Percentiles rank a stretch among this genome's conserved stretches.
These are phyloP conservation scores for Chrysotoxum bicinctum DNA, from an alignment of 2,888 invertebrate genomes.

Conservation along the genomic window DNA sequence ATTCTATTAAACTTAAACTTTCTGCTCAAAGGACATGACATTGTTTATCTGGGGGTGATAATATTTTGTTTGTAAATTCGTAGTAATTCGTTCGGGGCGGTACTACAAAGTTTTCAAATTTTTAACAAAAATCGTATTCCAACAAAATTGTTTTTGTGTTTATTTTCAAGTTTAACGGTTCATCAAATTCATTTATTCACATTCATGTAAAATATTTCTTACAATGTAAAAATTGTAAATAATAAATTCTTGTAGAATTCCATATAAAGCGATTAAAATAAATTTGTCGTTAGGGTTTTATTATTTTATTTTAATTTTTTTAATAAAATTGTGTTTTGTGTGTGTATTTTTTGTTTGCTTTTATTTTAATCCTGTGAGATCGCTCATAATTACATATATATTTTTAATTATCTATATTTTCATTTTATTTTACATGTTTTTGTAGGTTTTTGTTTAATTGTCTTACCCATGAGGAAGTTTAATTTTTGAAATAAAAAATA, in stretches of 20 bases:
- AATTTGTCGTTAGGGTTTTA: constrained; percentile 71
- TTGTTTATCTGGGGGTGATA: constrained; percentile 4
- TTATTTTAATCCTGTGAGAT: constrained; percentile 69
- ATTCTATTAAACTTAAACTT: not conserved
- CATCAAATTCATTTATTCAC: constrained; percentile 18
- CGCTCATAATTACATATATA: constrained; percentile 71
- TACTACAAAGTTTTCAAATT: constrained; percentile 54
- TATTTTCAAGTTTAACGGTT: constrained; percentile 41
- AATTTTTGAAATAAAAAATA: constrained; percentile 40
- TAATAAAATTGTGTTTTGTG: constrained; percentile 75
- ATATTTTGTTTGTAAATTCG: constrained; percentile 62
- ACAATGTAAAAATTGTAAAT: constrained; percentile 49
- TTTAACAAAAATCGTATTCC: too few relatives aligned
- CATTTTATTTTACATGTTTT: constrained; percentile 71
- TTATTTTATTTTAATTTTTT: constrained; percentile 55
- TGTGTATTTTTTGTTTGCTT: constrained; percentile 47
- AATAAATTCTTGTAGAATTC: constrained; percentile 62
- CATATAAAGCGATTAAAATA: constrained; percentile 75
- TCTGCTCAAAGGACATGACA: not conserved
- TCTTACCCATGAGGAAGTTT: constrained; percentile 8
- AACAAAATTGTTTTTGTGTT: not conserved
- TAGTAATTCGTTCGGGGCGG: constrained; percentile 68
- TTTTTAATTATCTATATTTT: constrained; percentile 64
- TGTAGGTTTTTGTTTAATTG: constrained; percentile 66
- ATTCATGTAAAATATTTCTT: constrained; percentile 67